These are phyloP conservation scores for Gallirallus australis DNA, from an alignment of 2,797 vertebrate species.

Conservation along the genomic window DNA sequence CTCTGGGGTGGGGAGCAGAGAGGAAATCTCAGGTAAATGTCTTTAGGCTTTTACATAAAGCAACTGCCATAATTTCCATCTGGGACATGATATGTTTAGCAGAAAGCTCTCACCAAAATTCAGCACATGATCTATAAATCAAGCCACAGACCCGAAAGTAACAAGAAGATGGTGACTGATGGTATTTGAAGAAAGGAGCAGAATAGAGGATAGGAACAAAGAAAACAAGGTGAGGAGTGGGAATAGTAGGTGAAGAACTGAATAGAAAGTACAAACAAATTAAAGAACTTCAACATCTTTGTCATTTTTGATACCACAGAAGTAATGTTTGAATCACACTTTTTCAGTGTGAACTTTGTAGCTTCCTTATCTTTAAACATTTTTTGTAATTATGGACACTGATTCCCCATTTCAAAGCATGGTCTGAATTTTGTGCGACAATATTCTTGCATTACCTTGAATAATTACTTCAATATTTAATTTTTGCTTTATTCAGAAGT, in stretches of 20 bases:
- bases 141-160: neutral
- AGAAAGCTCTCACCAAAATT: neutral
- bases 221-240: neutral
- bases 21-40: conserved; percentile 28
- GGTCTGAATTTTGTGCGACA: neutral
- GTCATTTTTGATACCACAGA: neutral
- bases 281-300: neutral
- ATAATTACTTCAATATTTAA: neutral
- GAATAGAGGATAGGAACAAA: neutral
- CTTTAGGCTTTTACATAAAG: neutral
- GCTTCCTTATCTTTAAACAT: neutral
- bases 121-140: neutral
- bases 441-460: neutral
- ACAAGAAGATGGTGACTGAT: neutral
- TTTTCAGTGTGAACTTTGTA: neutral
- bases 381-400: neutral
- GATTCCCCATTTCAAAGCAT: neutral
- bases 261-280: neutral
- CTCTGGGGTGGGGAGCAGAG: neutral
- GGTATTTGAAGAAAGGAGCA: neutral
- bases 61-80: neutral
- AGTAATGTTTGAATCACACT: neutral
- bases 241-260: neutral
- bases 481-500: neutral
- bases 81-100: neutral